Percentiles rank a stretch among this genome's conserved stretches.
phyloP scores from a whole-genome alignment of 2,113 vertebrate genomes.

The Nibea albiflora region DNA sequence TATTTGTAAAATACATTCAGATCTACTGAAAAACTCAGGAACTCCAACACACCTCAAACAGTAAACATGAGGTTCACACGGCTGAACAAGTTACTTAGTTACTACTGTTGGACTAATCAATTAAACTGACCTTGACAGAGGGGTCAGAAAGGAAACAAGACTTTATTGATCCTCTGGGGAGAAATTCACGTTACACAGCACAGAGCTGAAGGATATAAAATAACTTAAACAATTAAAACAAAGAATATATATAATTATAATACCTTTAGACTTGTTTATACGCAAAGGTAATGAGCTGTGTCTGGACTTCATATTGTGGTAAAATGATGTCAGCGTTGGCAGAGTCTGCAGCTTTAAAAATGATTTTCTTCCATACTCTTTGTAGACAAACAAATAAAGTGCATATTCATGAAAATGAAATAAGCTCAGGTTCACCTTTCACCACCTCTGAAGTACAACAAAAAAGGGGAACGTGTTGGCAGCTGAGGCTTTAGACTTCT shows the following conservation, averaged over 20 bases:
- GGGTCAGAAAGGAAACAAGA: neutral
- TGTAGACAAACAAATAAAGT: neutral
- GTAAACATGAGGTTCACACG: neutral
- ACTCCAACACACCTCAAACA: neutral
- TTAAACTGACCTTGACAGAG: neutral
- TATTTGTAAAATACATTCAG: neutral
- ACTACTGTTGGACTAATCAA: neutral
- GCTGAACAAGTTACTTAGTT: conserved; percentile 1
- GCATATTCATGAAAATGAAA: neutral
- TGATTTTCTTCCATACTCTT: neutral
- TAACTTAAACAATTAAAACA: too few relatives aligned
- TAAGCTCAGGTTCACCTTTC: neutral
- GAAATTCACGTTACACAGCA: neutral
- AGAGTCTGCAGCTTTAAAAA: neutral
- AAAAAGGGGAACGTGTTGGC: neutral
- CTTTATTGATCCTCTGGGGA: neutral
- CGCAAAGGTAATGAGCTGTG: neutral
- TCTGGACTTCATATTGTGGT: neutral
- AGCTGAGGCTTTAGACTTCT: neutral
- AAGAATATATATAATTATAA: neutral
- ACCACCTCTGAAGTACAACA: neutral
- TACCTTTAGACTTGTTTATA: neutral
- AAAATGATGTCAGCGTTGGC: neutral
- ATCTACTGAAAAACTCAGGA: neutral
- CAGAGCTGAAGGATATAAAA: neutral